Evolutionary conservation across 2,888 invertebrate genomes (phyloP).

Genomic region (Campoplex capitator): DNA sequence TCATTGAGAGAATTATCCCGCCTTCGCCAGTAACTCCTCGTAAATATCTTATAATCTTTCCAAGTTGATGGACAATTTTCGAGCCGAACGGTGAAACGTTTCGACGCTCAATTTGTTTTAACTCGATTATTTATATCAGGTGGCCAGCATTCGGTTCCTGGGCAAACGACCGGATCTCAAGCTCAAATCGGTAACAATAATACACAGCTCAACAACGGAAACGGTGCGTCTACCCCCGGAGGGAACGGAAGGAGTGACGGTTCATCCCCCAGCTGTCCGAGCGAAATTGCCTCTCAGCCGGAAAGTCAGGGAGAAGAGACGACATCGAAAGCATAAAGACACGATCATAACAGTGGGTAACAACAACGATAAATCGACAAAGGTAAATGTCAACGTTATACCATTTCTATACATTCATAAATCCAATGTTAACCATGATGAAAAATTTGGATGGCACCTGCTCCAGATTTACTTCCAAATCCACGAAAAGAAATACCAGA

Average conservation of each 20-base stretch:
- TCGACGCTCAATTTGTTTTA: background rate
- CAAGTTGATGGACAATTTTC: background rate
- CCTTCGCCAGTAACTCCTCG: background rate
- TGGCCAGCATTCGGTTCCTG: slow-evolving; percentile 92
- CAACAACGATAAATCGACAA: slow-evolving; percentile 84
- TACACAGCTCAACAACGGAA: slow-evolving; percentile 95
- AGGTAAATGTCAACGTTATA: slow-evolving; percentile 78
- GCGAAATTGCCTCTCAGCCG: slow-evolving; percentile 95
- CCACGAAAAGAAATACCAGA: background rate
- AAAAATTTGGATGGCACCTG: background rate
- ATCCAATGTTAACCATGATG: background rate
- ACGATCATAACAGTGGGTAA: slow-evolving; percentile 77
- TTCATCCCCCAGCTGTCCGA: slow-evolving; percentile 93
- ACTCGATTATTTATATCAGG: slow-evolving; percentile 85
- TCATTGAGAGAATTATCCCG: background rate
- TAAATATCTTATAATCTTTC: background rate
- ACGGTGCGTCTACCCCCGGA: slow-evolving; percentile 92
- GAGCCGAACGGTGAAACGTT: background rate
- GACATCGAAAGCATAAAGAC: slow-evolving; percentile 87
- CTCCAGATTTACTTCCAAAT: background rate
- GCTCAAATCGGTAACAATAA: slow-evolving; percentile 94
- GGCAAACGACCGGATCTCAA: slow-evolving; percentile 93
- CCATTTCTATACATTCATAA: background rate
- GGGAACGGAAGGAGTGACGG: slow-evolving; percentile 91
- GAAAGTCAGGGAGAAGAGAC: slow-evolving; percentile 90